Evolutionary conservation across 2,797 vertebrate genomes (phyloP).

Genomic region (Borostomias antarcticus): DNA sequence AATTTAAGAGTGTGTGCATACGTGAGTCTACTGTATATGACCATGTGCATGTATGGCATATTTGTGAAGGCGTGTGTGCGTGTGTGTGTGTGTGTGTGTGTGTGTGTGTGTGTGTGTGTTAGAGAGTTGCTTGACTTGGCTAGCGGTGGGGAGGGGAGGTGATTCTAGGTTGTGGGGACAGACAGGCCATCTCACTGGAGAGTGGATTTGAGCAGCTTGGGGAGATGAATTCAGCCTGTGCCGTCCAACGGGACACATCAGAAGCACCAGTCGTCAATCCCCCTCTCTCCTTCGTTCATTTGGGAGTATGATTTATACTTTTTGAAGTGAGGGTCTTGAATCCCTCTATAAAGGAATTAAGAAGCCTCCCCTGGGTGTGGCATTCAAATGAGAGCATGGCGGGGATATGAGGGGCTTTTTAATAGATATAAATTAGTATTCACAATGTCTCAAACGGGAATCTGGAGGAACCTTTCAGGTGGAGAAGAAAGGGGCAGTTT

Average conservation of each 20-base stretch:
- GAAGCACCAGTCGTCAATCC: constrained; percentile 60
- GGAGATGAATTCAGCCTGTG: constrained; percentile 69
- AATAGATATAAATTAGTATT: constrained; percentile 87
- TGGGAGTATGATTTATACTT: constrained; percentile 89
- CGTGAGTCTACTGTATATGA: constrained; percentile 20
- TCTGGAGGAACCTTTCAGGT: constrained; percentile 86
- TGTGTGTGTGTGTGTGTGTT: constrained; percentile 24
- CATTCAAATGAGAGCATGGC: constrained; percentile 86
- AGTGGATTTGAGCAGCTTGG: constrained; percentile 75
- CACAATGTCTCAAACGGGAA: constrained; percentile 82
- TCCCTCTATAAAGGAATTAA: constrained; percentile 87
- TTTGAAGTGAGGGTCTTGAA: constrained; percentile 87
- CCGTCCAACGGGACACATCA: constrained; percentile 79
- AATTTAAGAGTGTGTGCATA: constrained; percentile 33
- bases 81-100: constrained; percentile 19
- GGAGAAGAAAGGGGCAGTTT: constrained; percentile 82
- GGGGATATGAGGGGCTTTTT: constrained; percentile 81
- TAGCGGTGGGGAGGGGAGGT: constrained; percentile 9
- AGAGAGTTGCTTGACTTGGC: constrained; percentile 1
- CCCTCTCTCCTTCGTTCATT: constrained; percentile 75
- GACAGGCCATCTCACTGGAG: constrained; percentile 45
- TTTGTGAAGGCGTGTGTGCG: constrained; percentile 20
- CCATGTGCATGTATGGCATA: background rate
- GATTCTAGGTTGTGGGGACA: no score
- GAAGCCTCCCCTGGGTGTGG: constrained; percentile 79